These are phyloP conservation scores for Diuraphis noxia DNA, from an alignment of 1,140 invertebrate species.

Conservation along the genomic window DNA sequence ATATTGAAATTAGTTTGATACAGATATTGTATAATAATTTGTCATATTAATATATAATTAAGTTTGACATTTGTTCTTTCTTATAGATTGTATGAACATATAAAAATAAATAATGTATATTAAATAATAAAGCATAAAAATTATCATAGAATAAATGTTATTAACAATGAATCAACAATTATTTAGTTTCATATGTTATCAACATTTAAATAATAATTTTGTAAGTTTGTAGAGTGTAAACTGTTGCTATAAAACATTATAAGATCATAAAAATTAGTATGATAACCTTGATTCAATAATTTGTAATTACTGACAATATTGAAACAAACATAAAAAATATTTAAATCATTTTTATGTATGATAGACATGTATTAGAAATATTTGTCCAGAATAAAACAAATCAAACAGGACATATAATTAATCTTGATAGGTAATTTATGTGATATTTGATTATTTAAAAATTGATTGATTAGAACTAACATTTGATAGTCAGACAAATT, in stretches of 20 bases:
- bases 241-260: background rate
- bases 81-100: background rate
- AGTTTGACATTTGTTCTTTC: background rate
- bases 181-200: background rate
- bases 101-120: background rate
- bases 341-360: background rate
- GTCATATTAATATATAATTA: background rate
- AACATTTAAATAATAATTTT: background rate
- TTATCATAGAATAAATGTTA: background rate
- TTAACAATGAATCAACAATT: background rate
- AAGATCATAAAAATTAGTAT: background rate
- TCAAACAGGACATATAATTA: background rate
- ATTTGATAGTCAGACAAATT: background rate
- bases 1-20: background rate
- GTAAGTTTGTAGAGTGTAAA: background rate
- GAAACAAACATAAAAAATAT: background rate
- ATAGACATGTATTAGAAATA: background rate
- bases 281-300: background rate
- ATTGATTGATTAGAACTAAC: background rate
- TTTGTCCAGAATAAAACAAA: background rate
- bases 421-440: background rate
- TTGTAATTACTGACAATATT: background rate
- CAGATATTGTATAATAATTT: background rate
- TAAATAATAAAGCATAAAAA: background rate
- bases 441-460: background rate